Evolutionary conservation across 2,113 vertebrate genomes (phyloP), one percentile per base, ranked within the genome.

Genomic region (Larimichthys polyactis): DNA sequence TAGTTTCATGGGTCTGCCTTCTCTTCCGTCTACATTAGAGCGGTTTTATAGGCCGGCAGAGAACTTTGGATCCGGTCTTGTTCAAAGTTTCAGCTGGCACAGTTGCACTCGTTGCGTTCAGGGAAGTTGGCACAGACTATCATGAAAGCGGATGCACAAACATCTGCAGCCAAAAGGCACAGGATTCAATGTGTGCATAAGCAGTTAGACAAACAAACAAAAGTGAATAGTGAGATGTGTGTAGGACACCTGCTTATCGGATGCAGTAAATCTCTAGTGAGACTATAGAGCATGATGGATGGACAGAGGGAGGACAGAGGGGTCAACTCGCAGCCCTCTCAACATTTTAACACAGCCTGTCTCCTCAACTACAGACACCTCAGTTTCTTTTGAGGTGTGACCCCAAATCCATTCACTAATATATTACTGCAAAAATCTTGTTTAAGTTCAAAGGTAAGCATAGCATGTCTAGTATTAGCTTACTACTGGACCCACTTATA

Each of bases 1-100:
- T 75, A 82, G 75, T 88, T 83, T 90, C 59, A 74, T 63, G 79
- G 64, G 81, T 69, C 70, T 72, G 75, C 74, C 75, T 73, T 90
- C 75, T 79, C 83, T 81, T 80, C 55, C 20, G 71, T 79, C 83
- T 68, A 67, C 83, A 88, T 63, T 67, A 84, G 65, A 79, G 76
- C 27, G 67, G 12, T 89, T 91, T 93, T 90, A 93, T 83, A 49
- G 75, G 59, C 27, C 11, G 16, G 22, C 52, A 71, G 17, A 60
- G 52, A 75, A 52, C 20, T 75, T 71, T 5, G 79, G 62, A 84
- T 84, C 24, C 24, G 46, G 52, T 81, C 78, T 55, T 64, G 22
- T 55, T 54, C 32, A 46, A 74, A 80, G 27, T 87, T 84, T 87
- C 11, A 83, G 58, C 52, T 76, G 76, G 75, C 65, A 82, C 11